phyloP scores from a whole-genome alignment of 2,888 invertebrate genomes.

The Cartodere bifasciata region DNA sequence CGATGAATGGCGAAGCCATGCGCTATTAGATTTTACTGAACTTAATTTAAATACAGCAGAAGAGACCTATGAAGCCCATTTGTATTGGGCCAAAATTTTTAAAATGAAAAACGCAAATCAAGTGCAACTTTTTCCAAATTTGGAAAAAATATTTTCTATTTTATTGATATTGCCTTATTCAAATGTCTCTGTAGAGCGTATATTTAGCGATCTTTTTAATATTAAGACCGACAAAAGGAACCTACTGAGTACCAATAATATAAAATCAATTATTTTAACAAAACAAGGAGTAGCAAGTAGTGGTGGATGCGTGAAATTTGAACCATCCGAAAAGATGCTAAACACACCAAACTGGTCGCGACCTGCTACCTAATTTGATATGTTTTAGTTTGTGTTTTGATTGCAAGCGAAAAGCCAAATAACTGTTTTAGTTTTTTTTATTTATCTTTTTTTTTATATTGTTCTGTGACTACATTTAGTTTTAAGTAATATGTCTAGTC shows the following conservation, averaged over 20 bases:
- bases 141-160: constrained; percentile 7
- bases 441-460: too few relatives aligned
- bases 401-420: too few relatives aligned
- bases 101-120: constrained; percentile 11
- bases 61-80: too few relatives aligned
- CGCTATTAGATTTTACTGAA: constrained; percentile 10
- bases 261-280: constrained; percentile 16
- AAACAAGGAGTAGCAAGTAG: constrained; percentile 11
- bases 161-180: constrained; percentile 14
- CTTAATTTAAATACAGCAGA: constrained; percentile 4
- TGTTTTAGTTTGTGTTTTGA: too few relatives aligned
- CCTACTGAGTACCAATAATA: constrained; percentile 14
- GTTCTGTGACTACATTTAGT: too few relatives aligned
- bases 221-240: constrained; percentile 18
- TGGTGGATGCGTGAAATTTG: constrained; percentile 12
- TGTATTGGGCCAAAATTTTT: constrained; percentile 12
- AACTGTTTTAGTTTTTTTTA: too few relatives aligned
- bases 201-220: constrained; percentile 18
- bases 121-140: constrained; percentile 9
- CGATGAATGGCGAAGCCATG: constrained; percentile 16
- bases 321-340: constrained; percentile 13
- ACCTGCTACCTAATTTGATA: too few relatives aligned
- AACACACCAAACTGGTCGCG: constrained; percentile 4
- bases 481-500: too few relatives aligned
- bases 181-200: constrained; percentile 18